Base-by-base conservation (phyloP, 2,888 invertebrate species). In the Nematopogon swammerdamellus region DNA sequence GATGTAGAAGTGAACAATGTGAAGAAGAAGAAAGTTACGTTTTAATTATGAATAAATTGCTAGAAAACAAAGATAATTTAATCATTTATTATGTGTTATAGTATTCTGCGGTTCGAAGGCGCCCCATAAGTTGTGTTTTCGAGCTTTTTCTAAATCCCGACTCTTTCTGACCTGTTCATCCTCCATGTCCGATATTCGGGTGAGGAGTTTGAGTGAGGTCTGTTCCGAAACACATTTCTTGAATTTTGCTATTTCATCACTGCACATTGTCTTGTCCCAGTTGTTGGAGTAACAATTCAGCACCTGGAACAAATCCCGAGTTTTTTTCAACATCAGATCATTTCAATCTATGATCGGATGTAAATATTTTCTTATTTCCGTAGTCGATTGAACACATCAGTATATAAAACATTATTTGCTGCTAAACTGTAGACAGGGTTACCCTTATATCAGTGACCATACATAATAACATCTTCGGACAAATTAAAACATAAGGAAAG, bases 1-100 rank as follows among this genome's bases (percentile, higher is more conserved):
- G 74, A 75, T 56, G 73, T 70, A 2, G n/a, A n/a, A n/a, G n/a
- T n/a, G n/a, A n/a, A n/a, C n/a, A n/a, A n/a, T n/a, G n/a, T n/a
- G n/a, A n/a, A n/a, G n/a, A 73, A 63, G 59, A 76, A 75, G 57
- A 74, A 75, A 68, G 76, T 77, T 25, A 70, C 68, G 0, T 77
- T 36, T 77, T 56, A 71, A 71, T 60, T 75, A 54, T 17, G 19
- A 42, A 19, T 19, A 47, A 18, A 18, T 10, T 47, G 4, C 18
- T 3, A 36, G 6, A 25, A 25, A 25, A n/a, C n/a, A n/a, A n/a
- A n/a, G n/a, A n/a, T n/a, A n/a, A n/a, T n/a, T n/a, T n/a, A n/a
- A 25, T 25, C 25, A 6, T 36, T 8, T 36, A 36, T 8, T 36
- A 8, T 36, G 3, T 36, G 14, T 36, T 36, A 3, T 14, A 36